A percentile compares a stretch with the other conserved stretches of the same genome.
These are phyloP conservation scores for Zaprionus gabonicus DNA, from an alignment of 1,140 invertebrate species.

Conservation along the genomic window DNA sequence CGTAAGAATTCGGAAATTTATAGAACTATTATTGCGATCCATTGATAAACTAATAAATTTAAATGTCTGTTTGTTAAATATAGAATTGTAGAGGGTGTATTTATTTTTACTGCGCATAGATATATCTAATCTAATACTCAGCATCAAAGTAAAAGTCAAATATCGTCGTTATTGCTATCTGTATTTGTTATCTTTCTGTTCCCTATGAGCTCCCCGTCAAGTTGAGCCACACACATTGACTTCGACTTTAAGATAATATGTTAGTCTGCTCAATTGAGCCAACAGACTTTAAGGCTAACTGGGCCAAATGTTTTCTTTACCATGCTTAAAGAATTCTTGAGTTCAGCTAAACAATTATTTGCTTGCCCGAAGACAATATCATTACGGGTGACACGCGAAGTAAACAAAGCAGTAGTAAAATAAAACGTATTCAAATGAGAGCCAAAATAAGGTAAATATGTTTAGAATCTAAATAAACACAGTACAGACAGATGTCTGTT, in stretches of 20 bases:
- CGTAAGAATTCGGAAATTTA: not conserved
- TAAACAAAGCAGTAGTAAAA: slow-evolving; percentile 47
- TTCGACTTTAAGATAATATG: not conserved
- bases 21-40: not conserved
- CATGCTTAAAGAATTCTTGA: slow-evolving; percentile 60
- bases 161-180: not conserved
- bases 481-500: slow-evolving; percentile 29
- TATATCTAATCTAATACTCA: too few species aligned
- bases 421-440: slow-evolving; percentile 7
- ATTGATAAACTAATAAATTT: not conserved
- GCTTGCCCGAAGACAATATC: slow-evolving; percentile 27
- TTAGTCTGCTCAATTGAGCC: not conserved
- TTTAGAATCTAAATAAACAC: slow-evolving; percentile 20
- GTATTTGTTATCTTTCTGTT: not conserved
- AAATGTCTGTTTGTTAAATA: not conserved
- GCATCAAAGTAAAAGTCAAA: too few species aligned
- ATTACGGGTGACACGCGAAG: slow-evolving; percentile 35
- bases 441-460: slow-evolving; percentile 9
- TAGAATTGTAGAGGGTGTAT: not conserved
- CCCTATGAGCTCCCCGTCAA: not conserved
- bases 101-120: not conserved
- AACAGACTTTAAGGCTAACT: slow-evolving; percentile 23
- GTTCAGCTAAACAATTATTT: slow-evolving; percentile 56
- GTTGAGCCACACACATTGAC: not conserved
- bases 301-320: slow-evolving; percentile 41